Evolutionary conservation across 2,113 vertebrate species (phyloP), one percentile per base, ranked within the genome.

Genomic region (Tachuris rubrigastra): DNA sequence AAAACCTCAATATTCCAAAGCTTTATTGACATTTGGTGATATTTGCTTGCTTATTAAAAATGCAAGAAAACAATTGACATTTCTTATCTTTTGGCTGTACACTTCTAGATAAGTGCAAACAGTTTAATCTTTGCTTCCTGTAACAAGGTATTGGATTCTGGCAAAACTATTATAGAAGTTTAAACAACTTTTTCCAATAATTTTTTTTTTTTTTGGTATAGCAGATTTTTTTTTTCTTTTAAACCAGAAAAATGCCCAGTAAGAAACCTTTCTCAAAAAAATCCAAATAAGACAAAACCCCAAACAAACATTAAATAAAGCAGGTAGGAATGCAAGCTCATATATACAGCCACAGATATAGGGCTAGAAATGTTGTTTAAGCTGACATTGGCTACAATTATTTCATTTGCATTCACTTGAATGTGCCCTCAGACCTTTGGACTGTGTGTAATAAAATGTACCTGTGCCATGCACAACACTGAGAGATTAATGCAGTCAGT

Each of bases 161-260:
- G 44, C 28, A 88, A 83, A 76, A 63, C 3, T 62, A 37, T 52
- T 65, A 15, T 52, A 20, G 19, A 68, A 46, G 19, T 42, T 63
- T 59, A 56, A 73, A 12, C 28, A 35, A 33, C 25, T 60, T 46
- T 79, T 88, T 53, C 17, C 49, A 85, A 17, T n/a, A 27, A 65
- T 16, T 3, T 47, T 1, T 28, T 22, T 33, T 65, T 25, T 24
- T 72, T 47, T 67, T 59, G 6, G 4, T 44, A 22, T 7, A 39
- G 25, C 21, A 60, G 59, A 7, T 37, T 37, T 56, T 10, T 62
- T 11, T 55, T 11, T 58, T 14, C 1, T 77, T 82, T 74, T 44
- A 39, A 81, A 58, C 30, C 15, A 46, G 69, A 80, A 6, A 5
- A 62, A 9, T 19, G 3, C 2, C 7, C 1, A 1, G 2, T 31